Evolutionary conservation across 2,113 vertebrate species (phyloP), one percentile per base, ranked within the genome.

Genomic region (Dipodomys stephensi): DNA sequence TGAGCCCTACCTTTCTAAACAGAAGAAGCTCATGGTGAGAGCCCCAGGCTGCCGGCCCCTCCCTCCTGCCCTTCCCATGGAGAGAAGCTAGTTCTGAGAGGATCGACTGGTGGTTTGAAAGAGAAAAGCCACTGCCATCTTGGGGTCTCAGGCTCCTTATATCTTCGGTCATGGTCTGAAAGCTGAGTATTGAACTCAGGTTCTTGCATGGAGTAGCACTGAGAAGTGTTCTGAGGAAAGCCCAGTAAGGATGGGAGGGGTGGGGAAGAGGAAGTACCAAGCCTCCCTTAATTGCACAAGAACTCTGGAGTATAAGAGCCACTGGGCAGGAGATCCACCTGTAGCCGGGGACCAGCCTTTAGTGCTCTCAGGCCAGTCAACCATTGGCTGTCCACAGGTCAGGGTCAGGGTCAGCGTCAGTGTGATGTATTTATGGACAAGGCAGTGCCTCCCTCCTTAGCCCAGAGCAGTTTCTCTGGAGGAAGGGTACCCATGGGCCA

Each of bases 1-100:
- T n/a, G 99, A 99, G 97, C 99, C 99, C 68, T 99, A 99, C 97
- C 98, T 99, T 97, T 99, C 99, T 95, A 99, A 99, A 98, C 99
- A 99, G 97, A 99, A 99, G 98, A 99, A 99, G 83, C 99, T 99
- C 89, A 99, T 99, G 99, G 99, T 99, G 95, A 99, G 98, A 82
- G 15, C 28, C 30, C 32, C 60, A 4, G 4, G 46, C 39, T 20
- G 11, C 67, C 2, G 15, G 0, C 7, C 22, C 49, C 13, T 53
- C 23, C 15, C 77, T 39, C 44, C 7, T 8, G 1, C 35, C 67
- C 57, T 4, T 32, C 27, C 81, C 73, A 30, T 11, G 71, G 73
- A 80, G 57, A 49, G 30, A 49, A n/a, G 18, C 19, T 46, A 19
- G 8, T n/a, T 85, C 65, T 60, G 74, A 39, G 65, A 80, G 27